phyloP scores from a whole-genome alignment of 2,113 vertebrate genomes.

The Micronycteris hirsuta region DNA sequence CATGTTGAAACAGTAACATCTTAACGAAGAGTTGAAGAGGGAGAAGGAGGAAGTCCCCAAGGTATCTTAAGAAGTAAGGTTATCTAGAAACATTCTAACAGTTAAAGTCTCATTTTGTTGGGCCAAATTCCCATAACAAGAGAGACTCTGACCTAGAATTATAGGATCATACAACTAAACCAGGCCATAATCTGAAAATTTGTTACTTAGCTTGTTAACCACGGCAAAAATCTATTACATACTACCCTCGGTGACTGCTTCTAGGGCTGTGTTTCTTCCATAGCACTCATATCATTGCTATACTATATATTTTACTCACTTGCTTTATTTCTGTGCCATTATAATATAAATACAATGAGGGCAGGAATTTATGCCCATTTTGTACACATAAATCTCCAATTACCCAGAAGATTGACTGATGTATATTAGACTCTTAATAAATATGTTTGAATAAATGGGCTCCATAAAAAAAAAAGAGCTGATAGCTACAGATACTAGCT shows the following conservation, averaged over 20 bases:
- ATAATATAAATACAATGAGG: not conserved
- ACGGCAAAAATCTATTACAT: not conserved
- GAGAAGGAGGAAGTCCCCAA: not conserved
- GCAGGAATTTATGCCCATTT: not conserved
- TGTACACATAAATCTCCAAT: not conserved
- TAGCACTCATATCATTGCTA: not conserved
- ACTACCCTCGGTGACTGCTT: not conserved
- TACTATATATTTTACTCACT: not conserved
- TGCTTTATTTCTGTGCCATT: not conserved
- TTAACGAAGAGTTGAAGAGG: not conserved
- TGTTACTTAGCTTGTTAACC: not conserved
- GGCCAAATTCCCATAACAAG: not conserved
- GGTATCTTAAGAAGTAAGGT: not conserved
- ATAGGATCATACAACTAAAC: not conserved
- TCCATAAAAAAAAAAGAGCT: not conserved
- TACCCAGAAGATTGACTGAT: not conserved
- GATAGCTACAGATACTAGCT: not conserved
- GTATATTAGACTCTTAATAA: not conserved
- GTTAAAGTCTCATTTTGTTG: not conserved
- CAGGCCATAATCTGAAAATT: not conserved
- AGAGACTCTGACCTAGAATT: not conserved
- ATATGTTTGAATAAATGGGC: not conserved
- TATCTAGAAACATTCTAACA: not conserved
- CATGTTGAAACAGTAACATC: too few species aligned
- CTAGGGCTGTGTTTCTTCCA: not conserved